Conservation (phyloP, 2,888 invertebrate species). For the Lomographa bimaculata region DNA sequence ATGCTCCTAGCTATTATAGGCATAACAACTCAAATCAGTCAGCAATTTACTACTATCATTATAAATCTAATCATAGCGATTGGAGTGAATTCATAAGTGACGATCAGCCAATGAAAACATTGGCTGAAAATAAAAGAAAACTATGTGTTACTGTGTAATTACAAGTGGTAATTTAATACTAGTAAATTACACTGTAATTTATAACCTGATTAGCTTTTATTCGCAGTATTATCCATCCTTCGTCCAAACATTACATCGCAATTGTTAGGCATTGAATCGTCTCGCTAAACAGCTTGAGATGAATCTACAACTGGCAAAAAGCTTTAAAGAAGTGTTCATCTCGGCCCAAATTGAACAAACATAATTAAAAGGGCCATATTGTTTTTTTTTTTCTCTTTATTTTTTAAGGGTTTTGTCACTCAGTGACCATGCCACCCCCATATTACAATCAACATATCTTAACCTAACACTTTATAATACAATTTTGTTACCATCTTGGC, state of each 20-base stretch:
- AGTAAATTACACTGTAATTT: conserved; percentile 31
- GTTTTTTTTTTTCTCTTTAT: too few relatives aligned
- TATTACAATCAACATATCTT: too few relatives aligned
- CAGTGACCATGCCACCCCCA: too few relatives aligned
- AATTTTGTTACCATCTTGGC: too few relatives aligned
- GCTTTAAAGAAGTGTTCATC: conserved; percentile 57
- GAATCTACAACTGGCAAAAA: conserved; percentile 21
- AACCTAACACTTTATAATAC: too few relatives aligned
- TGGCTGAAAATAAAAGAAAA: conserved; percentile 5
- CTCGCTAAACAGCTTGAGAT: conserved; percentile 20
- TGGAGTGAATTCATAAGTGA: background rate
- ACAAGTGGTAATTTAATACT: conserved; percentile 3
- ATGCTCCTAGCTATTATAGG: conserved; percentile 7
- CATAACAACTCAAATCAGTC: conserved; percentile 15
- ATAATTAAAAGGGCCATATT: conserved; percentile 36
- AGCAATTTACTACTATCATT: conserved; percentile 20
- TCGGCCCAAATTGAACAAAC: conserved; percentile 58
- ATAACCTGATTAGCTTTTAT: conserved; percentile 35
- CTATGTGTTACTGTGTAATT: conserved; percentile 1
- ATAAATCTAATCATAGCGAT: conserved; percentile 13
- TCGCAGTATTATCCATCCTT: conserved; percentile 12
- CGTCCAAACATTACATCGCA: conserved; percentile 12
- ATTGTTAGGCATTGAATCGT: conserved; percentile 13
- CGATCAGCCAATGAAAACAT: conserved; percentile 5
- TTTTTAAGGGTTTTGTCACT: too few relatives aligned